Evolutionary conservation across 2,113 vertebrate genomes (phyloP).

Genomic region (Charina bottae): DNA sequence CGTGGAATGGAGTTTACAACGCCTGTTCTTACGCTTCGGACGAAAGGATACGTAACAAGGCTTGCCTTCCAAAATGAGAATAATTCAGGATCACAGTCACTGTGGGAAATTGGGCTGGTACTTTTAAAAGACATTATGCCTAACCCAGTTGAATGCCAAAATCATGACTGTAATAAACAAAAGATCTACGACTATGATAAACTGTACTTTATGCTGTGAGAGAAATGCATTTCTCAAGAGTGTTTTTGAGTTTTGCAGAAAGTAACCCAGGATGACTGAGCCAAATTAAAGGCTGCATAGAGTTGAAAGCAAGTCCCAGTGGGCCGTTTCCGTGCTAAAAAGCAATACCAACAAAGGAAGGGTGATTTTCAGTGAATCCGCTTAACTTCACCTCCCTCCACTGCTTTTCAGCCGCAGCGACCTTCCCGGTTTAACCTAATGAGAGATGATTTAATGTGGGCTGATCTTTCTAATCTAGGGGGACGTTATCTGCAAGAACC

Average conservation of each 20-base stretch:
- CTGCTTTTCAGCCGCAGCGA: background rate
- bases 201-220: slow-evolving; percentile 23
- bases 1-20: background rate
- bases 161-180: background rate
- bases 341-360: background rate
- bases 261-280: background rate
- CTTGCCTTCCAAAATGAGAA: background rate
- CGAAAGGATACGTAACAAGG: background rate
- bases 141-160: background rate
- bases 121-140: background rate
- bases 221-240: slow-evolving; percentile 45
- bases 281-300: too few species aligned
- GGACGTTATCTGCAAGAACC: background rate
- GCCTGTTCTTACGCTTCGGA: background rate
- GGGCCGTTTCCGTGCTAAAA: background rate
- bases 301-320: background rate
- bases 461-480: background rate
- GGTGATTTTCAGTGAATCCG: background rate
- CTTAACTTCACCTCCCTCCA: background rate
- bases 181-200: background rate
- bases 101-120: background rate
- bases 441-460: background rate
- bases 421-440: background rate
- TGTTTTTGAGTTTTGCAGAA: slow-evolving; percentile 26
- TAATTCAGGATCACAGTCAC: background rate